Conservation (phyloP, 2,797 vertebrate genomes). For the Gouania willdenowi region DNA sequence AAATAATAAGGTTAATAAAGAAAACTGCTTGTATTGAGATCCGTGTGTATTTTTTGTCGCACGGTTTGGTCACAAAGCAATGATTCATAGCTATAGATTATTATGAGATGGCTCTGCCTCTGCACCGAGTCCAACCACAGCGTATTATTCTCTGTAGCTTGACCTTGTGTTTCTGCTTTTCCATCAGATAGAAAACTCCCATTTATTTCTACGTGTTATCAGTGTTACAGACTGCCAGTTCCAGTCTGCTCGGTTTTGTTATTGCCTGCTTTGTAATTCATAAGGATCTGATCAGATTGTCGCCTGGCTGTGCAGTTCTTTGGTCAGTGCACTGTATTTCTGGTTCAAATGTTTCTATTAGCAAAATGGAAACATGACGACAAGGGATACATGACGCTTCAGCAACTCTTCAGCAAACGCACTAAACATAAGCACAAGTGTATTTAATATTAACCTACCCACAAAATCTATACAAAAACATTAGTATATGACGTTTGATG, state of each 20-base stretch:
- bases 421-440: too few species aligned
- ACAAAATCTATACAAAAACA: too few species aligned
- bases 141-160: not conserved
- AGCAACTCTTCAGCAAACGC: too few species aligned
- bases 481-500: too few species aligned
- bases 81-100: not conserved
- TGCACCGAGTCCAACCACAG: not conserved
- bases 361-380: too few species aligned
- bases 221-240: not conserved
- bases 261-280: not conserved
- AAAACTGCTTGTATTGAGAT: not conserved
- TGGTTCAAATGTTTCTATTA: too few species aligned
- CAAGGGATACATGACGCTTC: too few species aligned
- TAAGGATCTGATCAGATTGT: not conserved
- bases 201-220: not conserved
- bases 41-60: not conserved
- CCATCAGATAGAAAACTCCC: not conserved
- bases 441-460: too few species aligned
- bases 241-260: constrained; percentile 4
- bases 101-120: not conserved
- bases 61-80: not conserved
- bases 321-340: not conserved
- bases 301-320: not conserved
- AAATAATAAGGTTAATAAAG: too few species aligned
- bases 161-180: not conserved